Conservation (phyloP, 35 echinoderm and acorn worm species). For the Holothuria glaberrima region DNA sequence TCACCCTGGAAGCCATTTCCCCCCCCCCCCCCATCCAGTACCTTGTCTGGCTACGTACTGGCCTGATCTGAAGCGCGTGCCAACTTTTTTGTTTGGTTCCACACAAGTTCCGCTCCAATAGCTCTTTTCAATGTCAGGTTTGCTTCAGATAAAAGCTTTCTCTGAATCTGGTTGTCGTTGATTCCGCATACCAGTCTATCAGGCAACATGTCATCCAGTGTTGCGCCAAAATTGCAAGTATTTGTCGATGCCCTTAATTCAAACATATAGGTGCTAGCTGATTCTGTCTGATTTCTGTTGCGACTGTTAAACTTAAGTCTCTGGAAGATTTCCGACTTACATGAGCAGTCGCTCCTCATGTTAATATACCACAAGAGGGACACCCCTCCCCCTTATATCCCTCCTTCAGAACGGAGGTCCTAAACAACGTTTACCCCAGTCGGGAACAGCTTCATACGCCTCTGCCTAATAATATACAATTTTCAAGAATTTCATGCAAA, state of each 20-base stretch:
- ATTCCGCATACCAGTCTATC: slow-evolving; percentile 72
- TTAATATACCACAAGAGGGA: no score
- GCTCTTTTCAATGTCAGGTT: slow-evolving; percentile 37
- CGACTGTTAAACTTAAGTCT: slow-evolving; percentile 65
- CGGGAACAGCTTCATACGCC: no score
- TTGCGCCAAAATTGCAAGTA: slow-evolving; percentile 56
- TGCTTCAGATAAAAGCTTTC: slow-evolving; percentile 37
- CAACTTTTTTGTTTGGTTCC: neutral
- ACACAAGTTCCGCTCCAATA: neutral
- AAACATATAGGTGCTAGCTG: slow-evolving; percentile 48
- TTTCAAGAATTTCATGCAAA: no score
- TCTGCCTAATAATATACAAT: no score
- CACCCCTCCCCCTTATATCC: no score
- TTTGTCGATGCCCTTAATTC: slow-evolving; percentile 46
- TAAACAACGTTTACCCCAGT: no score
- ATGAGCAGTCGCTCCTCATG: no score
- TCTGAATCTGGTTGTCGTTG: slow-evolving; percentile 62
- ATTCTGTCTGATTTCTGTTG: slow-evolving; percentile 36
- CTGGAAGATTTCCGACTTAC: no score
- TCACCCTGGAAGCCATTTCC: no score
- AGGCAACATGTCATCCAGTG: slow-evolving; percentile 33
- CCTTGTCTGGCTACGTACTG: no score
- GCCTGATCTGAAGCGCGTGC: neutral
- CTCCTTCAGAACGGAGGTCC: no score
- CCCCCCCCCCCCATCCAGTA: no score